Evolutionary conservation across 2,797 vertebrate species (phyloP).

Genomic region (Leuciscus waleckii): DNA sequence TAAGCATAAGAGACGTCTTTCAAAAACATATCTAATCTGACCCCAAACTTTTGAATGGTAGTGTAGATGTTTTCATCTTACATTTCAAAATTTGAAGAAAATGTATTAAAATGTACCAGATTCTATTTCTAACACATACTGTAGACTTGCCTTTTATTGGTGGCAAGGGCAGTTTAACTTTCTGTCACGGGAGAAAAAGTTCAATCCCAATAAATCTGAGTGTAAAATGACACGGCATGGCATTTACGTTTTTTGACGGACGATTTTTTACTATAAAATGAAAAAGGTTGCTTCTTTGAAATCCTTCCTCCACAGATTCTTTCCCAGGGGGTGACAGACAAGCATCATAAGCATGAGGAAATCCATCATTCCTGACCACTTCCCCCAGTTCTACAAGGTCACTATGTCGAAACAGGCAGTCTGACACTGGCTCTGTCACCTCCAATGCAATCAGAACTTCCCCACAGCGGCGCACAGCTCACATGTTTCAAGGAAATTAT

Average conservation of each 20-base stretch:
- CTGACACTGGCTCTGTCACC: constrained; percentile 27
- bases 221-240: neutral
- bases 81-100: constrained; percentile 1
- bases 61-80: neutral
- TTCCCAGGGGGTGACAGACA: constrained; percentile 25
- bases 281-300: constrained; percentile 8
- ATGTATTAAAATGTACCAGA: neutral
- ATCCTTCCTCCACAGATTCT: constrained; percentile 27
- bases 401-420: constrained; percentile 16
- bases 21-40: neutral
- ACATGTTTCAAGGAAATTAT: constrained; percentile 55
- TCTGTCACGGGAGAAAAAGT: neutral
- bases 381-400: constrained; percentile 55
- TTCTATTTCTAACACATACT: neutral
- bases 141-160: neutral
- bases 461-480: constrained; percentile 32
- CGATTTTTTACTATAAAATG: neutral
- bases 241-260: neutral
- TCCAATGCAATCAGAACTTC: constrained; percentile 53
- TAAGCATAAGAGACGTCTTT: neutral
- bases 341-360: constrained; percentile 52
- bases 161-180: neutral
- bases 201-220: constrained; percentile 15
- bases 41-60: neutral
- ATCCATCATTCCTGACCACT: constrained; percentile 60